These are phyloP conservation scores for Lonchura striata DNA, from an alignment of 2,113 vertebrate genomes.

Conservation along the genomic window DNA sequence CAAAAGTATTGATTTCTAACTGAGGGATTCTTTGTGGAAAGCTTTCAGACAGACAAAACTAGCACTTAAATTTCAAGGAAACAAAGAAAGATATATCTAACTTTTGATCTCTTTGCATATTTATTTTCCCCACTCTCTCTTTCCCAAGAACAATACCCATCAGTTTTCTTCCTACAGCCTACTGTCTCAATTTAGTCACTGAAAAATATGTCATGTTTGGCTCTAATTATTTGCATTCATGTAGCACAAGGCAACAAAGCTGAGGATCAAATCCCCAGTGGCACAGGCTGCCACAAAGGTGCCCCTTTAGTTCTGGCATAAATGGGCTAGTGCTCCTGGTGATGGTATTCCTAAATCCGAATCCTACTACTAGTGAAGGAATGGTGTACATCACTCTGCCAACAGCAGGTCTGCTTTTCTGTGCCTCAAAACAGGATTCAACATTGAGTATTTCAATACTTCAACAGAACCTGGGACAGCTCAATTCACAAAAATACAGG, in stretches of 20 bases:
- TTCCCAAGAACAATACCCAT: not conserved
- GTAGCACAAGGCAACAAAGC: not conserved
- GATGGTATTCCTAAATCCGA: not conserved
- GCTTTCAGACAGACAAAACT: constrained; percentile 21
- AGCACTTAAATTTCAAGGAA: constrained; percentile 24
- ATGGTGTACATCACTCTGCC: not conserved
- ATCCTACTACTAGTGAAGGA: not conserved
- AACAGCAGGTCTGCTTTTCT: not conserved
- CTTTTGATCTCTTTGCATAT: constrained; percentile 15
- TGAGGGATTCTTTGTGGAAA: not conserved
- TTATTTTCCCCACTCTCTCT: not conserved
- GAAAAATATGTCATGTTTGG: not conserved
- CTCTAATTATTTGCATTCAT: not conserved
- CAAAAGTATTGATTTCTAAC: constrained; percentile 36
- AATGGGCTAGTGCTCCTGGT: not conserved
- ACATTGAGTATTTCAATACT: not conserved
- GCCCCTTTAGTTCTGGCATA: not conserved
- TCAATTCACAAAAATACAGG: not conserved
- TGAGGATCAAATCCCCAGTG: not conserved
- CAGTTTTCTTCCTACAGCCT: not conserved
- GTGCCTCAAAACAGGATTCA: not conserved
- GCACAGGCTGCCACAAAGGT: not conserved
- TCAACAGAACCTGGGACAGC: not conserved
- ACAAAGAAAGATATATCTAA: not conserved
- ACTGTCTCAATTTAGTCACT: not conserved